Percentiles rank a stretch among this genome's conserved stretches.
phyloP scores from a whole-genome alignment of 2,888 invertebrate species.

The Cantharis rustica region DNA sequence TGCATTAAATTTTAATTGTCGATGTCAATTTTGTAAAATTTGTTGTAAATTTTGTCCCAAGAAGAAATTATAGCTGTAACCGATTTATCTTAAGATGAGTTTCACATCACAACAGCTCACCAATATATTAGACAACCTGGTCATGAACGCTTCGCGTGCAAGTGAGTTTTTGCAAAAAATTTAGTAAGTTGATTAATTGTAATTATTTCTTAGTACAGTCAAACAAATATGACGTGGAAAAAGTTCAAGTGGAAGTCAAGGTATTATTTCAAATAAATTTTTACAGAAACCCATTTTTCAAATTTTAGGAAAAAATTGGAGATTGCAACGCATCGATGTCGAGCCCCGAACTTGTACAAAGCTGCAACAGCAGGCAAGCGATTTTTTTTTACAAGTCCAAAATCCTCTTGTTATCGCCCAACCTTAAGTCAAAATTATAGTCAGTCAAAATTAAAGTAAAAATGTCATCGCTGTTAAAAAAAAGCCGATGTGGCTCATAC shows the following conservation, averaged over 20 bases:
- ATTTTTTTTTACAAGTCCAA: too few species aligned
- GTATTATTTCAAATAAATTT: neutral
- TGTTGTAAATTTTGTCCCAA: neutral
- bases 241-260: neutral
- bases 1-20: neutral
- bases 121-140: neutral
- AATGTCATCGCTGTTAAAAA: neutral
- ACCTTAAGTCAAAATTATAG: neutral
- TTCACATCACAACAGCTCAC: neutral
- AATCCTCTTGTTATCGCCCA: neutral
- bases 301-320: neutral
- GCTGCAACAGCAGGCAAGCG: neutral
- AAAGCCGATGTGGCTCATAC: neutral
- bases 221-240: neutral
- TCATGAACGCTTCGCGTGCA: neutral
- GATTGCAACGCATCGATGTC: neutral
- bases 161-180: neutral
- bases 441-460: neutral
- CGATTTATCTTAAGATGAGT: neutral
- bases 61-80: neutral
- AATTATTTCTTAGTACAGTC: neutral
- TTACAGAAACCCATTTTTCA: neutral
- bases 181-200: neutral
- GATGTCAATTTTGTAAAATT: constrained; percentile 1
- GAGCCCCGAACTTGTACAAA: neutral